A percentile compares a stretch with the other conserved stretches of the same genome.
These are phyloP conservation scores for Glyphotaelius pellucidus DNA, from an alignment of 2,888 invertebrate species.

Conservation along the genomic window DNA sequence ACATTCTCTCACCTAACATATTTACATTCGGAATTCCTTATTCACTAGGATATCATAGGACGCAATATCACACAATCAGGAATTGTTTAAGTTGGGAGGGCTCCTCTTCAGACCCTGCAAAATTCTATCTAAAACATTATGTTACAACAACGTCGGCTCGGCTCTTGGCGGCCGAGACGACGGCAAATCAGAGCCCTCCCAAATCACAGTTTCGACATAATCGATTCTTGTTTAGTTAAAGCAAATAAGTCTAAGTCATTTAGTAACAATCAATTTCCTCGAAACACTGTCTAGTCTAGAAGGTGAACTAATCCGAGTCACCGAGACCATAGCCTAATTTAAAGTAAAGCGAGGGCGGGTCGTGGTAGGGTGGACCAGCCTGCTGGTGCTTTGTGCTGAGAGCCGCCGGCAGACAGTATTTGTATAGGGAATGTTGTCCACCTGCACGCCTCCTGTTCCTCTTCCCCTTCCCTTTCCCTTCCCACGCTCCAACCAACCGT, in stretches of 20 bases:
- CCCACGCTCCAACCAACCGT: slow-evolving; percentile 4
- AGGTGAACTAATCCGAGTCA: slow-evolving; percentile 48
- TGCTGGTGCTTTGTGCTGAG: slow-evolving; percentile 13
- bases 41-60: slow-evolving; percentile 67
- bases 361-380: not conserved
- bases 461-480: slow-evolving; percentile 64
- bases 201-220: slow-evolving; percentile 74
- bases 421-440: slow-evolving; percentile 67
- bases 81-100: slow-evolving; percentile 66
- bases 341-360: slow-evolving; percentile 43
- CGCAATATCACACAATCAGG: slow-evolving; percentile 67
- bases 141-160: slow-evolving; percentile 65
- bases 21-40: slow-evolving; percentile 65
- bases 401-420: slow-evolving; percentile 60
- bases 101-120: slow-evolving; percentile 67
- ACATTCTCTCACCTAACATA: slow-evolving; percentile 60
- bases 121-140: slow-evolving; percentile 66
- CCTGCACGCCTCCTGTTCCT: slow-evolving; percentile 67
- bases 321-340: slow-evolving; percentile 51
- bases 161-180: slow-evolving; percentile 62
- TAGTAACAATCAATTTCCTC: slow-evolving; percentile 50
- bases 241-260: slow-evolving; percentile 65
- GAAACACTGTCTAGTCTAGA: slow-evolving; percentile 54
- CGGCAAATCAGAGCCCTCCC: slow-evolving; percentile 71
- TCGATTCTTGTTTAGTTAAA: slow-evolving; percentile 68